These are phyloP conservation scores for Gymnosoma rotundatum DNA, from an alignment of 2,888 invertebrate species.

Conservation along the genomic window DNA sequence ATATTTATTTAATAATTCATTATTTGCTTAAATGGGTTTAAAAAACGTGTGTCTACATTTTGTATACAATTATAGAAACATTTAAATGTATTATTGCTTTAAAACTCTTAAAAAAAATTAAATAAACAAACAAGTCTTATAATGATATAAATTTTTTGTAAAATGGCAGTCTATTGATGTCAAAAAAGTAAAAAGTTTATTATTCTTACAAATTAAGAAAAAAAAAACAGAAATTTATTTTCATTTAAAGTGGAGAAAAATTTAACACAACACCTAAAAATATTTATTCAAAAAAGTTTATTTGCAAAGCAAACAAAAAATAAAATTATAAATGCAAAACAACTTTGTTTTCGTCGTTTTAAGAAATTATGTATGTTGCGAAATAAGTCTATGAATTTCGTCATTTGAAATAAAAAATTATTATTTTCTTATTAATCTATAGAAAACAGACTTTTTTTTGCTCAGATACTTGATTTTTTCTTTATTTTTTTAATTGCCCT, in stretches of 20 bases:
- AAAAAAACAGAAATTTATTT: conserved; percentile 1
- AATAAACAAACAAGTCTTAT: conserved; percentile 14
- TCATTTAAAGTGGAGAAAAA: neutral
- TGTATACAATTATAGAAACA: too few relatives aligned
- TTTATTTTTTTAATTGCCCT: too few relatives aligned
- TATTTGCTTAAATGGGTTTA: conserved; percentile 27
- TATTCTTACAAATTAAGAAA: neutral
- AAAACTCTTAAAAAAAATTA: conserved; percentile 19
- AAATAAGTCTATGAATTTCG: too few relatives aligned
- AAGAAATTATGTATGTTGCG: too few relatives aligned
- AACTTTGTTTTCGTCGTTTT: too few relatives aligned
- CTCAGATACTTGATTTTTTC: too few relatives aligned
- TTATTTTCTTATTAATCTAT: too few relatives aligned
- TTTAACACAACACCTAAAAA: too few relatives aligned
- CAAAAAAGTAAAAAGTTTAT: conserved; percentile 24
- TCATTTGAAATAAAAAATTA: too few relatives aligned
- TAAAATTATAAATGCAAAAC: too few relatives aligned
- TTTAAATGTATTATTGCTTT: conserved; percentile 4
- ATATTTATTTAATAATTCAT: conserved; percentile 22
- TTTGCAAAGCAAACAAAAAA: too few relatives aligned
- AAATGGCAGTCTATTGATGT: conserved; percentile 27
- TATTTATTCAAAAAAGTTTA: neutral
- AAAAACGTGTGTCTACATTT: conserved; percentile 1
- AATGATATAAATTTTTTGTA: neutral
- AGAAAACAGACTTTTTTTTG: too few relatives aligned